These are phyloP conservation scores for Ganaspis brasiliensis DNA, from an alignment of 2,888 invertebrate genomes.

Conservation along the genomic window DNA sequence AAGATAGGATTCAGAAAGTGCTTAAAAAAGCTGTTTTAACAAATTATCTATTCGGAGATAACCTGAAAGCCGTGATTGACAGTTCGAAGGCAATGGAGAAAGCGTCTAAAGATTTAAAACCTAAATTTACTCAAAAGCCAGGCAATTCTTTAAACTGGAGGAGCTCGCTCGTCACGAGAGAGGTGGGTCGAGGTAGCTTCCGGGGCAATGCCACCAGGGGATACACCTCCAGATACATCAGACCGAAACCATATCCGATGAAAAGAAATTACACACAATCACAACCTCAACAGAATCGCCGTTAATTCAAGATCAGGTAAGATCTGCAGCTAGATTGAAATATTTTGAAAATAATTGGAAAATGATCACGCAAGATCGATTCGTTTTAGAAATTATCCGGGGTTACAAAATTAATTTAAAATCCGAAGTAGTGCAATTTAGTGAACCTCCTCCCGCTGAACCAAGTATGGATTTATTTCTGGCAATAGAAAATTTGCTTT, in stretches of 20 bases:
- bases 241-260: not conserved
- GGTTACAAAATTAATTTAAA: not conserved
- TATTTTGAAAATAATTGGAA: not conserved
- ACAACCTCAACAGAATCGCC: not conserved
- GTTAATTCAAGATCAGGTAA: not conserved
- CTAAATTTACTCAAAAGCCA: not conserved
- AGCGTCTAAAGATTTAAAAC: not conserved
- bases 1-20: not conserved
- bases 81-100: not conserved
- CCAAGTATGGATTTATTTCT: not conserved
- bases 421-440: not conserved
- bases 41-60: not conserved
- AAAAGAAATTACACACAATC: not conserved
- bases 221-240: not conserved
- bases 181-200: slow-evolving; percentile 6
- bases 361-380: not conserved
- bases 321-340: not conserved
- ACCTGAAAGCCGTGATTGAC: not conserved
- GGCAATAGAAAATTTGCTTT: not conserved
- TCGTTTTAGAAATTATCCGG: not conserved
- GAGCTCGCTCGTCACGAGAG: not conserved
- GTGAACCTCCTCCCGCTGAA: not conserved
- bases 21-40: not conserved
- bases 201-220: not conserved
- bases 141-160: not conserved